Evolutionary conservation across 2,888 invertebrate species (phyloP).

Genomic region (Apodemia zela): DNA sequence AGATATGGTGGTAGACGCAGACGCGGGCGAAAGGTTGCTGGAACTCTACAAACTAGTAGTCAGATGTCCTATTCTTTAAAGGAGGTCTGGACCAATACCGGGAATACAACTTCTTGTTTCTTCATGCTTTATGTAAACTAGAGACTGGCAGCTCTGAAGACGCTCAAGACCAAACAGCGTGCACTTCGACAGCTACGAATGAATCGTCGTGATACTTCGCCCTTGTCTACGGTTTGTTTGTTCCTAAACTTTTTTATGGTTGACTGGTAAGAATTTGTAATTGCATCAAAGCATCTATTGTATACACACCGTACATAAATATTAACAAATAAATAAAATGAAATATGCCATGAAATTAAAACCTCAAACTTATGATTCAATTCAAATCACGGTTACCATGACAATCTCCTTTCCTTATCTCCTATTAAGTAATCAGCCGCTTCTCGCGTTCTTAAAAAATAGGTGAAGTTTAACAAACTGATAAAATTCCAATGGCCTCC

Average conservation of each 20-base stretch:
- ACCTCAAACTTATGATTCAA: background rate
- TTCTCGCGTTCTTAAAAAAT: background rate
- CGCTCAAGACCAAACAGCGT: too few species aligned
- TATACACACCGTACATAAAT: background rate
- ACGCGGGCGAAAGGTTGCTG: too few species aligned
- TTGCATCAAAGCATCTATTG: too few species aligned
- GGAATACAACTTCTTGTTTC: too few species aligned
- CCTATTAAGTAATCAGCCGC: conserved; percentile 7
- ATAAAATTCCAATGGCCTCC: conserved; percentile 15
- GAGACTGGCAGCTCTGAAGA: too few species aligned
- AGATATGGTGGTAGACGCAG: too few species aligned
- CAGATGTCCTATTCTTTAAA: too few species aligned
- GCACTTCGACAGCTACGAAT: too few species aligned
- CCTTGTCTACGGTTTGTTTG: background rate
- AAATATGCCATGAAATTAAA: background rate
- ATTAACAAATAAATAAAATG: background rate
- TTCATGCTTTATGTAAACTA: too few species aligned
- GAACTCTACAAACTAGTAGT: too few species aligned
- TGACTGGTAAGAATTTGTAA: background rate
- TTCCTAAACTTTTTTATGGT: background rate
- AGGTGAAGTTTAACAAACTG: conserved; percentile 16
- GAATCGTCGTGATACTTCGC: too few species aligned
- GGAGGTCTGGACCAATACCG: too few species aligned
- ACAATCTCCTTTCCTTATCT: conserved; percentile 10
- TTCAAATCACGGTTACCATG: conserved; percentile 2